These are phyloP conservation scores for Terrapene triunguis DNA, from an alignment of 2,113 vertebrate genomes.

Conservation along the genomic window DNA sequence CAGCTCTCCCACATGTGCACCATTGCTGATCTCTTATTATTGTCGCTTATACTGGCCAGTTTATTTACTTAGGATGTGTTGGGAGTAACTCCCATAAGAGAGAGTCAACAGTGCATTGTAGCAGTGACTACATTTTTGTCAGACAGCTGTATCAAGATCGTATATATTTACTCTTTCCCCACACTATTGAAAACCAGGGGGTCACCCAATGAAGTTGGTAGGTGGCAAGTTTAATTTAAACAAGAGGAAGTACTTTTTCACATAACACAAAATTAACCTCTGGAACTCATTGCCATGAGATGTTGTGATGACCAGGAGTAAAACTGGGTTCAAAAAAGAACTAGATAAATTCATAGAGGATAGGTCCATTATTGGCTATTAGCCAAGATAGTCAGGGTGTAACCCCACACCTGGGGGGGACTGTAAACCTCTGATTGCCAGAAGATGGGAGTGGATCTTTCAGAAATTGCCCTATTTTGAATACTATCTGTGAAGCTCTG, in stretches of 20 bases:
- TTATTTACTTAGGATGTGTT: not conserved
- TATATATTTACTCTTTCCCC: not conserved
- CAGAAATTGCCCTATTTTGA: not conserved
- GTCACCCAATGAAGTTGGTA: not conserved
- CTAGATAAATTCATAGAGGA: not conserved
- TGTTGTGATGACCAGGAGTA: not conserved
- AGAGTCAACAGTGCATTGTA: not conserved
- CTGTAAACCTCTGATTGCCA: not conserved
- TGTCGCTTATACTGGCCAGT: not conserved
- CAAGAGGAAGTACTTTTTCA: not conserved
- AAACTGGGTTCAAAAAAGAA: not conserved
- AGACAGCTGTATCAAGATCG: not conserved
- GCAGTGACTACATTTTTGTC: not conserved
- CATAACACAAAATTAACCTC: not conserved
- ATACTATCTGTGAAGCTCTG: not conserved
- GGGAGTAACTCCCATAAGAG: not conserved
- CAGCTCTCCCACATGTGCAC: not conserved
- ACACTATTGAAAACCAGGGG: not conserved
- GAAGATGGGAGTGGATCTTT: not conserved
- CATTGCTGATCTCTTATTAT: not conserved
- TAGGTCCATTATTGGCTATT: not conserved
- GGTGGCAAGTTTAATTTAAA: not conserved
- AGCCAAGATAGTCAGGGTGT: not conserved
- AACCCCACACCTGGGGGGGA: not conserved
- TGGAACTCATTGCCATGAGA: not conserved